Conservation (phyloP, 2,888 invertebrate species). For the Paralinhomoeus sp. region DNA sequence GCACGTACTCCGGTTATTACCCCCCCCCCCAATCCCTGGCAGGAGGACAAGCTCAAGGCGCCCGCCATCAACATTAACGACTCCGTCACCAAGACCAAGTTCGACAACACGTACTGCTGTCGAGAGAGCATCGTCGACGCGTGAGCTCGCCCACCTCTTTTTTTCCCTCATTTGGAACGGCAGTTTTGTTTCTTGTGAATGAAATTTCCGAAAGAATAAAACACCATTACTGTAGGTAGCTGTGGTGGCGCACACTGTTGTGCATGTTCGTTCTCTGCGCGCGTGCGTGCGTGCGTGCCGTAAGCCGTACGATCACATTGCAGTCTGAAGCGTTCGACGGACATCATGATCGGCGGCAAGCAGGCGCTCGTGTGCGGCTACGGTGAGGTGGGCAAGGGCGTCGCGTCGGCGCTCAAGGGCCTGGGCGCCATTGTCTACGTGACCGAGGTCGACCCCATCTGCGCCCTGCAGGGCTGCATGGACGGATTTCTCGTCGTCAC, state of each 20-base stretch:
- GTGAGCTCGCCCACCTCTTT: constrained; percentile 32
- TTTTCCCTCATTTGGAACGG: too few species aligned
- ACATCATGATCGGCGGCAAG: constrained; percentile 92
- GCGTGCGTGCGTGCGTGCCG: not conserved
- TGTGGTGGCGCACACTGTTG: too few species aligned
- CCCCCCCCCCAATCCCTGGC: constrained; percentile 23
- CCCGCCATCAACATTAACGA: constrained; percentile 98
- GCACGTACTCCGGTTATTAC: too few species aligned
- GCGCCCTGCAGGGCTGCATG: constrained; percentile 91
- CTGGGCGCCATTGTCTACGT: constrained; percentile 72
- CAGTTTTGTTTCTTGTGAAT: too few species aligned
- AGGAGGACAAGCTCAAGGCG: constrained; percentile 71
- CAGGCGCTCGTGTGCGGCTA: constrained; percentile 87
- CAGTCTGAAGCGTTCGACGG: constrained; percentile 64
- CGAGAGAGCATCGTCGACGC: constrained; percentile 63
- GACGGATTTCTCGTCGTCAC: constrained; percentile 86
- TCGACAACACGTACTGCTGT: constrained; percentile 86
- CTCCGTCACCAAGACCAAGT: constrained; percentile 89
- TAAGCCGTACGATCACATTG: not conserved
- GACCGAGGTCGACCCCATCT: constrained; percentile 75
- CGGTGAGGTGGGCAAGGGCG: constrained; percentile 41
- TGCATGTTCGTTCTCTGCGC: too few species aligned
- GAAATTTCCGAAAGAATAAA: too few species aligned
- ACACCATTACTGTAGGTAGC: too few species aligned
- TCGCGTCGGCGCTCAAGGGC: constrained; percentile 6